Evolutionary conservation across 2,113 vertebrate species (phyloP).

Genomic region (Glaucomys volans): DNA sequence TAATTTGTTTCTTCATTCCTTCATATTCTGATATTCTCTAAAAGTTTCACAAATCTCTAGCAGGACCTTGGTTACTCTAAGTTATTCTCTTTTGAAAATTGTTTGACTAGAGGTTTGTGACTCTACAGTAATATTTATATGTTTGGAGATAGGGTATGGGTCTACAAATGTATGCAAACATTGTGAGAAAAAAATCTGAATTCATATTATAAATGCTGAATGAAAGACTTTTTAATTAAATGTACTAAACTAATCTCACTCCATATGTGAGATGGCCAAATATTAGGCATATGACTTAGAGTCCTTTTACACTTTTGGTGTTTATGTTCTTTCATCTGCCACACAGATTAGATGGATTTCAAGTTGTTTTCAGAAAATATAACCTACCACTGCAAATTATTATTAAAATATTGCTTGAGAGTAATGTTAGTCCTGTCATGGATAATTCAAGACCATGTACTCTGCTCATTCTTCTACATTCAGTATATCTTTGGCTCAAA

Average conservation of each 20-base stretch:
- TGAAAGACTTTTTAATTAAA: not conserved
- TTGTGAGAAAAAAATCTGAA: not conserved
- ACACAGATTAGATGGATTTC: not conserved
- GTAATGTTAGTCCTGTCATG: not conserved
- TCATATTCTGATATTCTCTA: not conserved
- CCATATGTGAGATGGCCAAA: not conserved
- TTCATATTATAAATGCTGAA: not conserved
- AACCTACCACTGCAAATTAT: not conserved
- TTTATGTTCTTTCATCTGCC: not conserved
- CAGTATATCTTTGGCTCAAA: not conserved
- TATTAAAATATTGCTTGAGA: constrained; percentile 20
- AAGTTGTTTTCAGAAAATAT: not conserved
- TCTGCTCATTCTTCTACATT: not conserved
- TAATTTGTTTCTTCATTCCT: not conserved
- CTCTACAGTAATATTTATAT: not conserved
- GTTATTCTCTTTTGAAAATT: not conserved
- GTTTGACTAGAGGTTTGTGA: not conserved
- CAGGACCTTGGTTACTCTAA: not conserved
- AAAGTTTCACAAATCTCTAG: not conserved
- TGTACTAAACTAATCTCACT: not conserved
- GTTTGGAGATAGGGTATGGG: not conserved
- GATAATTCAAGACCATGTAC: not conserved
- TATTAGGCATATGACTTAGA: not conserved
- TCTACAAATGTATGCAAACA: not conserved
- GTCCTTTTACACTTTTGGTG: not conserved